Percentiles rank a stretch among this genome's conserved stretches.
Conservation (phyloP, 2,113 vertebrate species). For the Tragelaphus scriptus region DNA sequence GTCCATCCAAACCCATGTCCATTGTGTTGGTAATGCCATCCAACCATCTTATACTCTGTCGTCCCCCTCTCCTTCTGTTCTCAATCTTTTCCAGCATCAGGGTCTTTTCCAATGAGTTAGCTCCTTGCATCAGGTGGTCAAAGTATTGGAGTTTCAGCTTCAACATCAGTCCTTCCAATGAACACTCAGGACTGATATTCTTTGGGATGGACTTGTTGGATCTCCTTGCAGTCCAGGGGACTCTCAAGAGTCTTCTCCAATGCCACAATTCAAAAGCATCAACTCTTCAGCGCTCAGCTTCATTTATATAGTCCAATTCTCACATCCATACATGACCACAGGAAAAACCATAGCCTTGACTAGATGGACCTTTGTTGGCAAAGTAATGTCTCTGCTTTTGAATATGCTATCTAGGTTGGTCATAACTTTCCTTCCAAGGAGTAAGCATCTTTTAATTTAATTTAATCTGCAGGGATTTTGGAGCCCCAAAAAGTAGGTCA, state of each 20-base stretch:
- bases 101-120: not conserved
- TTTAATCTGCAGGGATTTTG: no score
- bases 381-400: not conserved
- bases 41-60: not conserved
- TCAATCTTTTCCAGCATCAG: not conserved
- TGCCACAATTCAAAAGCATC: not conserved
- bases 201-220: not conserved
- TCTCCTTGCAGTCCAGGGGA: not conserved
- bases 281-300: not conserved
- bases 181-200: not conserved
- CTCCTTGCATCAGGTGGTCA: not conserved
- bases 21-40: not conserved
- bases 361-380: not conserved
- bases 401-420: not conserved
- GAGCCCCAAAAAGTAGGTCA: no score
- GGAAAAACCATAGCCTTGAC: not conserved
- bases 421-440: not conserved
- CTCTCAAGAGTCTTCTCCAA: not conserved
- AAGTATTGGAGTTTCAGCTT: not conserved
- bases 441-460: not conserved
- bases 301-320: not conserved
- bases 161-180: not conserved
- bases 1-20: not conserved
- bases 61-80: not conserved
- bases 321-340: not conserved